Evolutionary conservation across 2,113 vertebrate genomes (phyloP).

Genomic region (Gallinago undulata): DNA sequence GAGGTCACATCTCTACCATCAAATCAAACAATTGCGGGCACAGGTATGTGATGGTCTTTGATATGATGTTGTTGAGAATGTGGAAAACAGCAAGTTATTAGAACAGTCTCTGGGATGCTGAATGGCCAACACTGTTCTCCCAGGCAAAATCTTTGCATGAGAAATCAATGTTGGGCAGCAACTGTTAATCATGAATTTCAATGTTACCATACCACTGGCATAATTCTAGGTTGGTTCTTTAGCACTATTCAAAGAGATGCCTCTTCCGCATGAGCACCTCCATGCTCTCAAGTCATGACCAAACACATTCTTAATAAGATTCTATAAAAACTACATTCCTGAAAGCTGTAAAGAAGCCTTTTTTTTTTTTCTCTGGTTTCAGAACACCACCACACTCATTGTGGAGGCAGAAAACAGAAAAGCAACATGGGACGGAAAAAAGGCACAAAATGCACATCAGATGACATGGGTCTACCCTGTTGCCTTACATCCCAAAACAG

Average conservation of each 20-base stretch:
- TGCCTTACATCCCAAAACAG: neutral
- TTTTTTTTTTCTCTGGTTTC: neutral
- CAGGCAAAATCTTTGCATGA: neutral
- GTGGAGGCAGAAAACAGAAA: neutral
- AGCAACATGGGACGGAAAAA: neutral
- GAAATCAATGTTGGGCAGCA: fast-evolving
- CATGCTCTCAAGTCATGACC: fast-evolving
- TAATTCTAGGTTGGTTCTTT: neutral
- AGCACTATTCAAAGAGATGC: neutral
- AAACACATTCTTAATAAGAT: neutral
- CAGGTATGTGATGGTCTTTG: neutral
- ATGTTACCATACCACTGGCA: too few relatives aligned
- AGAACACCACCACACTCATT: neutral
- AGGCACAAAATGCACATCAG: neutral
- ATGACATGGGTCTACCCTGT: neutral
- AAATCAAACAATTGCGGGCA: neutral
- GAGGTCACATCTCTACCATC: neutral
- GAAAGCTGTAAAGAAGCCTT: neutral
- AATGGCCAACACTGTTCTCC: fast-evolving
- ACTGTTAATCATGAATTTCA: neutral
- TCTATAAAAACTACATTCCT: neutral
- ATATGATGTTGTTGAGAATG: neutral
- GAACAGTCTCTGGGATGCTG: neutral
- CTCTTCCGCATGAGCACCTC: neutral
- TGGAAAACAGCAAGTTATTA: neutral